phyloP scores from a whole-genome alignment of 2,113 vertebrate species.

The Calonectris borealis region DNA sequence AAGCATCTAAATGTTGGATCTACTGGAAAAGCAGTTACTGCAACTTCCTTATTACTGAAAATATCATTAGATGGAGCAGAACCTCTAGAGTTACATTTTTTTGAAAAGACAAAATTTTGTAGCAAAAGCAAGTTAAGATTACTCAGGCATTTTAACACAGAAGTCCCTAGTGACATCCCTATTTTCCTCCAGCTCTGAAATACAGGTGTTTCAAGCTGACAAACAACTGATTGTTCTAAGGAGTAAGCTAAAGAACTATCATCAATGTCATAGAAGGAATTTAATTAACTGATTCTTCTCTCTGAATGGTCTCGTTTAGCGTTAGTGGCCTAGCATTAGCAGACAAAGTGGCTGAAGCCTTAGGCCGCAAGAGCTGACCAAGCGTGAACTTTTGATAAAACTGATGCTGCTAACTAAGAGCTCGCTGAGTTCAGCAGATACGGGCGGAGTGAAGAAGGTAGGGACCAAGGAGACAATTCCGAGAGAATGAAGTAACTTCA shows the following conservation, averaged over 20 bases:
- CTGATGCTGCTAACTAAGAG: background rate
- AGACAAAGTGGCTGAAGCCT: background rate
- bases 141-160: background rate
- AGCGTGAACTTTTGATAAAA: background rate
- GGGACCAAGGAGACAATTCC: background rate
- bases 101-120: background rate
- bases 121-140: background rate
- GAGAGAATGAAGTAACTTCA: background rate
- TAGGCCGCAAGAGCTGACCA: background rate
- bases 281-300: background rate
- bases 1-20: background rate
- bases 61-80: background rate
- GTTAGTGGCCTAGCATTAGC: background rate
- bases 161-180: background rate
- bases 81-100: background rate
- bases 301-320: background rate
- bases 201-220: background rate
- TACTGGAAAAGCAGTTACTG: background rate
- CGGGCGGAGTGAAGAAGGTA: rapidly evolving
- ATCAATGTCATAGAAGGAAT: background rate
- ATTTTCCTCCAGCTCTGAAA: background rate
- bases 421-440: background rate
- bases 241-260: background rate
- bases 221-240: background rate
- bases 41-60: background rate